Evolutionary conservation across 2,888 invertebrate genomes (phyloP).

Genomic region (Yponomeuta cagnagella): DNA sequence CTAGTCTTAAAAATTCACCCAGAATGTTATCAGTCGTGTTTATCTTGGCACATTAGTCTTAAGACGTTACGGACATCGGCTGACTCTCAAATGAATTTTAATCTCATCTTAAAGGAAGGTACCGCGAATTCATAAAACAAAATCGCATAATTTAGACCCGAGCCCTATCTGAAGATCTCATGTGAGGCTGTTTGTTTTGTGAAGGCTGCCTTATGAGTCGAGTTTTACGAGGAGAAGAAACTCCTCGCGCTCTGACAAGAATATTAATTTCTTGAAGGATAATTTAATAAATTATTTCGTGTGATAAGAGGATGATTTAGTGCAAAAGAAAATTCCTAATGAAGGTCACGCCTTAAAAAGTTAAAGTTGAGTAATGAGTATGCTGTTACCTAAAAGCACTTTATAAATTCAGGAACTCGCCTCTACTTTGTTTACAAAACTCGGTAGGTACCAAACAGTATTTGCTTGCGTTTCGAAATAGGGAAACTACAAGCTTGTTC

Average conservation of each 20-base stretch:
- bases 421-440: conserved; percentile 12
- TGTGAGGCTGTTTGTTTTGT: conserved; percentile 44
- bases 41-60: conserved; percentile 49
- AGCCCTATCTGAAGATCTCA: conserved; percentile 40
- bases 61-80: conserved; percentile 31
- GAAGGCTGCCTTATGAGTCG: conserved; percentile 30
- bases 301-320: conserved; percentile 10
- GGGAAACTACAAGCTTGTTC: conserved; percentile 13
- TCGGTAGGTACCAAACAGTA: conserved; percentile 7
- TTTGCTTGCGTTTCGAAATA: conserved; percentile 13
- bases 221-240: conserved; percentile 26
- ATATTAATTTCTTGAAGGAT: conserved; percentile 38
- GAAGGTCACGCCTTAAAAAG: conserved; percentile 12
- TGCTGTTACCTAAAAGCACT: not conserved
- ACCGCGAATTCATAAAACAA: conserved; percentile 42
- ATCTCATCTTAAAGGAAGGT: conserved; percentile 29
- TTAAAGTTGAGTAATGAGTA: conserved; percentile 7
- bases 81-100: conserved; percentile 47
- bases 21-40: conserved; percentile 33
- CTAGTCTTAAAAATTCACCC: conserved; percentile 29
- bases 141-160: conserved; percentile 33
- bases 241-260: conserved; percentile 31
- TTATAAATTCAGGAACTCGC: not conserved
- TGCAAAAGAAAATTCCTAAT: not conserved
- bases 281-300: conserved; percentile 9